phyloP scores from a whole-genome alignment of 2,888 invertebrate genomes.

The Melangyna quadrimaculata region DNA sequence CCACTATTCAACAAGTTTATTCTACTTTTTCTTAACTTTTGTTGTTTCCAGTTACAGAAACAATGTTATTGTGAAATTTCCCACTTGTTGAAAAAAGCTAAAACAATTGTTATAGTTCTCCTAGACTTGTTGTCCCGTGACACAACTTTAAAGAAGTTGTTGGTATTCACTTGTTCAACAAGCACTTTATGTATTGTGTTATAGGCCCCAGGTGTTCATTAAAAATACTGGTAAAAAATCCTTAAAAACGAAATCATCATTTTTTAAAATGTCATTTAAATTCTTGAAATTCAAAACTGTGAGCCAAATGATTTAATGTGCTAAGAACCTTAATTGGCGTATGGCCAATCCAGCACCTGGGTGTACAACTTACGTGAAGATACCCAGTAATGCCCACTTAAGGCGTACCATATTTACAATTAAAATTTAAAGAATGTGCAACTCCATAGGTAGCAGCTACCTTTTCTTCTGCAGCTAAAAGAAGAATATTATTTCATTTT shows the following conservation, averaged over 20 bases:
- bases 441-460: background rate
- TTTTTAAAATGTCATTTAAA: background rate
- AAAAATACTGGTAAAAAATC: background rate
- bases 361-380: background rate
- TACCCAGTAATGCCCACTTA: constrained; percentile 34
- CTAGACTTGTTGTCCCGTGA: too few relatives aligned
- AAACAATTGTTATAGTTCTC: too few relatives aligned
- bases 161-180: too few relatives aligned
- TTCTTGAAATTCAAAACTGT: background rate
- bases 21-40: too few relatives aligned
- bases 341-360: background rate
- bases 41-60: too few relatives aligned
- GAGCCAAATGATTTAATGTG: background rate
- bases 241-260: too few relatives aligned
- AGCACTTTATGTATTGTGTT: too few relatives aligned
- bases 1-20: too few relatives aligned
- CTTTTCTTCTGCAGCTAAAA: constrained; percentile 5
- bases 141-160: too few relatives aligned
- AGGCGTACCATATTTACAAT: constrained; percentile 46
- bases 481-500: constrained; percentile 22
- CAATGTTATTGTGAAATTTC: too few relatives aligned
- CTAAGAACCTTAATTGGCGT: background rate
- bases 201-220: too few relatives aligned
- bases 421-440: constrained; percentile 37
- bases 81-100: too few relatives aligned